Percentiles rank a stretch among this genome's conserved stretches.
These are phyloP conservation scores for Spatulosminthurus flaviceps DNA, from an alignment of 2,888 invertebrate species.

Conservation along the genomic window DNA sequence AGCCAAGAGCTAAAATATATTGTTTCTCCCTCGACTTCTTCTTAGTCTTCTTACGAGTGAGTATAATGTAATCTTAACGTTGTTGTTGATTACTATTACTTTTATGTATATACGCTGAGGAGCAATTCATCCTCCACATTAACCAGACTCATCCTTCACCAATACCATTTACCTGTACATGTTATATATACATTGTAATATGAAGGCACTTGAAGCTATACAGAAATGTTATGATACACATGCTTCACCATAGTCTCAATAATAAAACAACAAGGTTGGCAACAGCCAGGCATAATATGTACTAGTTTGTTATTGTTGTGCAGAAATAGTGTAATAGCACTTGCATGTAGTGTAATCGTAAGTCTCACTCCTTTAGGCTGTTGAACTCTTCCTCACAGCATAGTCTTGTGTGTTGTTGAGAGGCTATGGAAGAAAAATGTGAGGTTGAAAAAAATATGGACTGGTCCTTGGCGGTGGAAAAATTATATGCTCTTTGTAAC, in stretches of 20 bases:
- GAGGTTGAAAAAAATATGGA: neutral
- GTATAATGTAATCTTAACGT: neutral
- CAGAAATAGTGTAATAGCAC: conserved; percentile 41
- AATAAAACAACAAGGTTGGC: neutral
- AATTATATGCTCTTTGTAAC: conserved; percentile 42
- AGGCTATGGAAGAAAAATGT: neutral
- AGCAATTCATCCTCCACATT: neutral
- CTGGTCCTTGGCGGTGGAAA: conserved; percentile 31
- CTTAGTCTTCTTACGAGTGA: too few relatives aligned
- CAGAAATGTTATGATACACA: too few relatives aligned
- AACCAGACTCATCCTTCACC: too few relatives aligned
- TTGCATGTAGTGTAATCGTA: neutral
- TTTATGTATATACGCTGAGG: neutral
- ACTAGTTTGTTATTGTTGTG: conserved; percentile 19
- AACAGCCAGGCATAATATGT: conserved; percentile 16
- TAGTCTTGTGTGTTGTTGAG: neutral
- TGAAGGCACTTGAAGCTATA: too few relatives aligned
- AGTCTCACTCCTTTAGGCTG: conserved; percentile 44
- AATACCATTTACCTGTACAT: too few relatives aligned
- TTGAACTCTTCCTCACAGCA: conserved; percentile 36
- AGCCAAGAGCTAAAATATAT: neutral
- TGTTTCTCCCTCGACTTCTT: too few relatives aligned
- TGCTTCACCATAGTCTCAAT: too few relatives aligned
- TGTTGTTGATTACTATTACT: conserved; percentile 14
- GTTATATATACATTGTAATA: too few relatives aligned